Evolutionary conservation across 2,113 vertebrate species (phyloP).

Genomic region (Halichoerus grypus): DNA sequence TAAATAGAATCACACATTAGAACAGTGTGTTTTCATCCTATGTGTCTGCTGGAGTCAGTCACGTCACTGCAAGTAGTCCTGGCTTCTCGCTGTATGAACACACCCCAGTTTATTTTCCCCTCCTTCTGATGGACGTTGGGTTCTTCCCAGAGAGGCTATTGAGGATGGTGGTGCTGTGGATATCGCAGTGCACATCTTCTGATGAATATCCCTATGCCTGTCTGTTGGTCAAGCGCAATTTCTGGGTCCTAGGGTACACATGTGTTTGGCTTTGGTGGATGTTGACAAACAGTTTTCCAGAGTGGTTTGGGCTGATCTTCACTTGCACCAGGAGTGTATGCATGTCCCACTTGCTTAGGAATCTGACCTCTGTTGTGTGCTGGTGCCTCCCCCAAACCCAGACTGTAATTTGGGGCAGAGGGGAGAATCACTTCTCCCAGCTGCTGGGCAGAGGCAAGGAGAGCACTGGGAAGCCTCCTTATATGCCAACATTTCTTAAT

Average conservation of each 20-base stretch:
- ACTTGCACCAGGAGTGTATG: neutral
- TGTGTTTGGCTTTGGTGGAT: neutral
- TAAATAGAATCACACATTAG: neutral
- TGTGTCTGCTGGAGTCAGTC: neutral
- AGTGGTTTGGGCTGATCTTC: neutral
- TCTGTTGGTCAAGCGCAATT: neutral
- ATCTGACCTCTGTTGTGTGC: neutral
- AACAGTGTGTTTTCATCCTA: neutral
- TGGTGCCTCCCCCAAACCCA: neutral
- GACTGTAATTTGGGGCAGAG: neutral
- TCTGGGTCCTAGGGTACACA: neutral
- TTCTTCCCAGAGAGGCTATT: neutral
- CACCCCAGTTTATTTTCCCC: neutral
- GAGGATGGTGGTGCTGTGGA: too few species aligned
- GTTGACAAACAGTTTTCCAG: neutral
- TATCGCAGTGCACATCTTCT: neutral
- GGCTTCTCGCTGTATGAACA: neutral
- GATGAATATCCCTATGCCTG: neutral
- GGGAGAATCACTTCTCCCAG: neutral
- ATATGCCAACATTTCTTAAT: neutral
- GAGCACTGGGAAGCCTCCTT: neutral
- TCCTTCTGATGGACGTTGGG: neutral
- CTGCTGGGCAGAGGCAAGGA: neutral
- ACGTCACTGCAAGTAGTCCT: neutral
- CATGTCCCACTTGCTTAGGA: neutral